Evolutionary conservation across 1,140 invertebrate genomes (phyloP).

Genomic region (Ericerus pela): DNA sequence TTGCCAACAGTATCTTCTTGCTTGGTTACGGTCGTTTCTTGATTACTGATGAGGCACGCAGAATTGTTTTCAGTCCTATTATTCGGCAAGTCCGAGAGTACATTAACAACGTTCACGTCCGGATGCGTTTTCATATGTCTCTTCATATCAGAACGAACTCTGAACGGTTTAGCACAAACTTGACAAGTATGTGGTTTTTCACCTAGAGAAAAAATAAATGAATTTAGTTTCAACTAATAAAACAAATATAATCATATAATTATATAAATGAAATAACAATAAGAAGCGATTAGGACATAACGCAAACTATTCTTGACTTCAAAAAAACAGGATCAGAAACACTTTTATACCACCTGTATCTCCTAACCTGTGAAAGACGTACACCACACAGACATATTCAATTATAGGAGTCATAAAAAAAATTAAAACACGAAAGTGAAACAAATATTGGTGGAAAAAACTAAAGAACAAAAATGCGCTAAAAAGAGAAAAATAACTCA

Average conservation of each 20-base stretch:
- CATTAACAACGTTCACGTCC: conserved; percentile 29
- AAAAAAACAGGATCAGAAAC: neutral
- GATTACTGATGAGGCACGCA: conserved; percentile 12
- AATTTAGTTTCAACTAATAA: neutral
- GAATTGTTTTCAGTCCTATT: conserved; percentile 2
- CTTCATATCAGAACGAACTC: conserved; percentile 73
- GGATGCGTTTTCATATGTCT: conserved; percentile 68
- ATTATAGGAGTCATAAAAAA: no score
- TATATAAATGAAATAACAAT: neutral
- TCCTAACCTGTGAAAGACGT: no score
- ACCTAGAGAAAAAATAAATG: conserved; percentile 32
- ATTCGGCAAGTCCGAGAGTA: conserved; percentile 15
- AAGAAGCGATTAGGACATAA: neutral
- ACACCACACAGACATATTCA: no score
- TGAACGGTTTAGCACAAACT: conserved; percentile 66
- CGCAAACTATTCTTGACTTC: neutral
- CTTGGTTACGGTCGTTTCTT: conserved; percentile 11
- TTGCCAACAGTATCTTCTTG: conserved; percentile 8
- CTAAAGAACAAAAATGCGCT: neutral
- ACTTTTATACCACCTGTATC: neutral
- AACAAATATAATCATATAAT: neutral
- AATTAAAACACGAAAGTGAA: no score
- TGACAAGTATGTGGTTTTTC: conserved; percentile 64
- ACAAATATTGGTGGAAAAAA: no score
- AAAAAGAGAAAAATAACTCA: no score